Base-by-base conservation (phyloP, 2,888 invertebrate species). In the Tachina grossa region DNA sequence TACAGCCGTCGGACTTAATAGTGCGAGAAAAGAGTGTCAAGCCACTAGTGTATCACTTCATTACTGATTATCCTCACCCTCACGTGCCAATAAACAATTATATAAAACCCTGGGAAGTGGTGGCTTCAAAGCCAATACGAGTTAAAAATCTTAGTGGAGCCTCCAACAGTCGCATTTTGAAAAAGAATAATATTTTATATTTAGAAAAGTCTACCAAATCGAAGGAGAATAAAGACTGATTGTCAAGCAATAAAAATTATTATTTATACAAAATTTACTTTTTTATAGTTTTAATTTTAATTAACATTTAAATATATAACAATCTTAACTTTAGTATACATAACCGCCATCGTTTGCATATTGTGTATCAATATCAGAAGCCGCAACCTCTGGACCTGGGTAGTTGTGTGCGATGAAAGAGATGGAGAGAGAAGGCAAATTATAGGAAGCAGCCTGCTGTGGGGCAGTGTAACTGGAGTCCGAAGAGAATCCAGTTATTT, bases 261-360 rank as follows among this genome's bases (percentile, higher is more conserved):
- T 78, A 63, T 69, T 79, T 68, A 69, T 77, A 22, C 85, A n/a
- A 47, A 47, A n/a, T 11, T 31, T 22, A 8, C 22, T 57, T 14
- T 55, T 80, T 78, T 47, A 22, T 43, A 47, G n/a, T 59, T 77
- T 22, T 43, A 10, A 4, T 49, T 53, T 63, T 31, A 57, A 22
- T 11, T 11, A 53, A 19, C 19, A 53, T 69, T 55, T 53, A 9
- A 51, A 53, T n/a, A 22, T 31, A 47, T 39, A 51, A 11, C 69
- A 71, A 68, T 61, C 71, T 61, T 74, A 86, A 74, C 49, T 88
- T 63, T 87, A 83, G 86, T 92, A 92, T 69, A 92, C 89, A 51
- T 92, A 92, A 72, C 92, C 92, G n/a, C 92, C 92, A 79, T 91
- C 90, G 85, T 89, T 87, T 43, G 89, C 91, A 84, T 92, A 92